phyloP scores from a whole-genome alignment of 2,888 invertebrate species.

The Plemyria rubiginata region DNA sequence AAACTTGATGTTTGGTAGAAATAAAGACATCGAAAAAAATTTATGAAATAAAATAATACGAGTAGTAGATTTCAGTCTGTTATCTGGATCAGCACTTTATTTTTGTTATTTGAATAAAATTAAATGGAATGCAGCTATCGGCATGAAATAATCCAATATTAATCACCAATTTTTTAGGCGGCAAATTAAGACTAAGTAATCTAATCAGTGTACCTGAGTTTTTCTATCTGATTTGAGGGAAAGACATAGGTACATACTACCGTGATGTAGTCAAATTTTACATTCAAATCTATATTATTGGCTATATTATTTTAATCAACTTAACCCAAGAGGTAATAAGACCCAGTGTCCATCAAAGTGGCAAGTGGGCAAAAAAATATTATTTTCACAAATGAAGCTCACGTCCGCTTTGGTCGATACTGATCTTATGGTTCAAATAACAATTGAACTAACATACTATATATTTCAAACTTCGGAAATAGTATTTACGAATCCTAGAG shows the following conservation, averaged over 20 bases:
- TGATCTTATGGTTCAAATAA: slow-evolving; percentile 10
- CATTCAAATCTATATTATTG: too few relatives aligned
- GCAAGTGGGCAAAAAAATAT: too few relatives aligned
- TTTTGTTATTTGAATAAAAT: slow-evolving; percentile 1
- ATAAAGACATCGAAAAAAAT: slow-evolving; percentile 5
- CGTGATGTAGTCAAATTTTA: neutral
- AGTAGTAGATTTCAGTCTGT: slow-evolving; percentile 7
- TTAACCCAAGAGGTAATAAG: neutral
- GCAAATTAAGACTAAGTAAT: slow-evolving; percentile 3
- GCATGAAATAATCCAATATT: neutral
- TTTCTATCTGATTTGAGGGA: neutral
- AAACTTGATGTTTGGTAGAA: neutral
- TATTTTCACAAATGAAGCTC: neutral
- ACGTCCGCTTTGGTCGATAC: neutral
- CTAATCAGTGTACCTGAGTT: neutral
- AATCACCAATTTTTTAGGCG: slow-evolving; percentile 17
- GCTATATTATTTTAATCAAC: neutral
- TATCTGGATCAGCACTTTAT: slow-evolving; percentile 1
- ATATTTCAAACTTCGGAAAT: slow-evolving; percentile 5
- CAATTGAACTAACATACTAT: slow-evolving; percentile 12
- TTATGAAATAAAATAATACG: slow-evolving; percentile 1
- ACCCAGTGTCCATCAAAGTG: slow-evolving; percentile 2
- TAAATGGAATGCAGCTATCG: neutral
- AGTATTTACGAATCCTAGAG: slow-evolving; percentile 15
- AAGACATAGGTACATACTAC: neutral